phyloP scores from a whole-genome alignment of 2,797 vertebrate genomes.

The Paratrypauchen microcephalus region DNA sequence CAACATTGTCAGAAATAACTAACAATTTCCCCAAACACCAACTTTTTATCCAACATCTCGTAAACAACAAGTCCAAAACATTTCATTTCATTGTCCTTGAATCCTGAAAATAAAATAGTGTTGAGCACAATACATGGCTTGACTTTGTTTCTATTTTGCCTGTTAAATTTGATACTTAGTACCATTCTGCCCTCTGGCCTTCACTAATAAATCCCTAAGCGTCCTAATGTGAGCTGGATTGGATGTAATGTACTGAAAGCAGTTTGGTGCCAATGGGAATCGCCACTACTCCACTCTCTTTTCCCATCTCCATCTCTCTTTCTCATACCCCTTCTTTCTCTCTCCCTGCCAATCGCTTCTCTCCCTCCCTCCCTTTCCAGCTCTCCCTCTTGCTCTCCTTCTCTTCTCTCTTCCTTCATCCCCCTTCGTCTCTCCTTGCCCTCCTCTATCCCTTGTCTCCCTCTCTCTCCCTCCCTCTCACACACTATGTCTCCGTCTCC shows the following conservation, averaged over 20 bases:
- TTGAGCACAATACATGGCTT: not conserved
- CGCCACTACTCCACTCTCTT: not conserved
- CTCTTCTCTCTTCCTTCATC: not conserved
- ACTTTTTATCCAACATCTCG: not conserved
- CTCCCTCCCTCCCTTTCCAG: no score
- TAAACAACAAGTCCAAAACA: not conserved
- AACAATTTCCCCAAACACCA: not conserved
- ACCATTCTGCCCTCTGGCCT: constrained; percentile 3
- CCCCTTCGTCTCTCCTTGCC: no score
- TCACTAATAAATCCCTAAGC: constrained; percentile 7
- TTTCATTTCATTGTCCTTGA: not conserved
- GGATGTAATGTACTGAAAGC: constrained; percentile 12
- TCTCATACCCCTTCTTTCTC: not conserved
- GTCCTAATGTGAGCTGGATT: constrained; percentile 4
- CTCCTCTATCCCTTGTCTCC: not conserved
- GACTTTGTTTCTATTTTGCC: not conserved
- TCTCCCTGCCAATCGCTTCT: no score
- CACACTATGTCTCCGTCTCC: not conserved
- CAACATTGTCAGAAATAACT: not conserved
- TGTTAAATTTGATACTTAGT: not conserved
- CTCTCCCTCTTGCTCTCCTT: not conserved
- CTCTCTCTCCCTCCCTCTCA: no score
- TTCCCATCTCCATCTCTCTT: not conserved
- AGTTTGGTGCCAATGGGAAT: constrained; percentile 14
- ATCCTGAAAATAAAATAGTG: no score